Conservation (phyloP, 1,140 invertebrate species). For the Cotesia glomerata region DNA sequence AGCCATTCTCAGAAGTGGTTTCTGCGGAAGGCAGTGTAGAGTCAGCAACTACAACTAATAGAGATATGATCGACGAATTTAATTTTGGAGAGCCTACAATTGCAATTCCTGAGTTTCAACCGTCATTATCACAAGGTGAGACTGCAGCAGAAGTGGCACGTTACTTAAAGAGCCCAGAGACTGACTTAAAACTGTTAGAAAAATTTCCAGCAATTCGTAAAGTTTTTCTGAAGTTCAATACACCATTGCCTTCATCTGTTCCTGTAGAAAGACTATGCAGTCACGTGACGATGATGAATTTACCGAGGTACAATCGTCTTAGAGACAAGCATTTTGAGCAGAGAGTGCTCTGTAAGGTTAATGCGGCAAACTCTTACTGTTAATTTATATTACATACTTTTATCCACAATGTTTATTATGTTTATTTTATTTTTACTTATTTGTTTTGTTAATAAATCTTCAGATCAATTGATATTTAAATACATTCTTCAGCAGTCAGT, state of each 20-base stretch:
- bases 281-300: conserved; percentile 40
- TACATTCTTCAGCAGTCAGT: too few relatives aligned
- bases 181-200: conserved; percentile 2
- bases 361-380: conserved; percentile 5
- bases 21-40: background rate
- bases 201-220: conserved; percentile 34
- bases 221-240: conserved; percentile 43
- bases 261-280: conserved; percentile 43
- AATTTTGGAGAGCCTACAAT: conserved; percentile 2
- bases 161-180: background rate
- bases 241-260: conserved; percentile 40
- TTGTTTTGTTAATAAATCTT: too few relatives aligned
- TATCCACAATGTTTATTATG: too few relatives aligned
- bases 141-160: background rate
- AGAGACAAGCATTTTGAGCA: conserved; percentile 17
- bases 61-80: background rate
- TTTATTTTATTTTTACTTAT: too few relatives aligned
- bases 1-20: conserved; percentile 4
- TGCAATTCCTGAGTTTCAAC: conserved; percentile 6
- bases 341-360: conserved; percentile 9
- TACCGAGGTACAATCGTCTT: conserved; percentile 30
- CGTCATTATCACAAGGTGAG: conserved; percentile 17
- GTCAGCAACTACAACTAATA: background rate
- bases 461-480: too few relatives aligned
- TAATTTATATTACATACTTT: too few relatives aligned